Percentiles rank a stretch among this genome's conserved stretches.
Evolutionary conservation across 2,888 invertebrate genomes (phyloP).

Genomic region (Griposia aprilina): DNA sequence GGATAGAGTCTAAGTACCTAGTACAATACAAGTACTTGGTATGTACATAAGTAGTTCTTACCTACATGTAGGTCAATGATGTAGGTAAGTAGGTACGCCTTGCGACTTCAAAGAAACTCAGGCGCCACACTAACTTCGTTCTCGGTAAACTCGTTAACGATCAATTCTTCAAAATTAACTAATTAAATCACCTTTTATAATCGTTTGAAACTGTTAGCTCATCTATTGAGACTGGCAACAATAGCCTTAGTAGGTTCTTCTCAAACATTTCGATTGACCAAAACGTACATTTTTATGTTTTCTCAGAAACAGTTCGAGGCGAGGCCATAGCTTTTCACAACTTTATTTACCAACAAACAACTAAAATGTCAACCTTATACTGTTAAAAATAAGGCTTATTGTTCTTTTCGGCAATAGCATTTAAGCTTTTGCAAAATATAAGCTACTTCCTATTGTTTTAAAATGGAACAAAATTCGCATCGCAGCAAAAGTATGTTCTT

Average conservation of each 20-base stretch:
- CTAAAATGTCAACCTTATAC: slow-evolving; percentile 15
- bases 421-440: slow-evolving; percentile 34
- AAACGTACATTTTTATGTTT: slow-evolving; percentile 76
- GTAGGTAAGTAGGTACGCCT: not conserved
- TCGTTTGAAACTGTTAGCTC: slow-evolving; percentile 35
- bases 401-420: not conserved
- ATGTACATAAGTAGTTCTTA: not conserved
- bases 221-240: slow-evolving; percentile 61
- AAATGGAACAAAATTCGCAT: slow-evolving; percentile 80
- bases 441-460: slow-evolving; percentile 81
- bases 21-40: not conserved
- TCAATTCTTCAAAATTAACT: slow-evolving; percentile 11
- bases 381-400: slow-evolving; percentile 13
- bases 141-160: slow-evolving; percentile 7
- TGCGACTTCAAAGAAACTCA: not conserved
- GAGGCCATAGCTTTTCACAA: slow-evolving; percentile 58
- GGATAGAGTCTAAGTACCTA: not conserved
- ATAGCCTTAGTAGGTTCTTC: slow-evolving; percentile 65
- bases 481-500: slow-evolving; percentile 53
- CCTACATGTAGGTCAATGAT: not conserved
- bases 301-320: slow-evolving; percentile 65
- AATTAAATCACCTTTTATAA: slow-evolving; percentile 19
- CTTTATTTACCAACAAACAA: slow-evolving; percentile 15
- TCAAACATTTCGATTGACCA: slow-evolving; percentile 79
- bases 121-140: slow-evolving; percentile 12